phyloP scores from a whole-genome alignment of 2,888 invertebrate genomes.

The Liopterus haemorrhoidalis region DNA sequence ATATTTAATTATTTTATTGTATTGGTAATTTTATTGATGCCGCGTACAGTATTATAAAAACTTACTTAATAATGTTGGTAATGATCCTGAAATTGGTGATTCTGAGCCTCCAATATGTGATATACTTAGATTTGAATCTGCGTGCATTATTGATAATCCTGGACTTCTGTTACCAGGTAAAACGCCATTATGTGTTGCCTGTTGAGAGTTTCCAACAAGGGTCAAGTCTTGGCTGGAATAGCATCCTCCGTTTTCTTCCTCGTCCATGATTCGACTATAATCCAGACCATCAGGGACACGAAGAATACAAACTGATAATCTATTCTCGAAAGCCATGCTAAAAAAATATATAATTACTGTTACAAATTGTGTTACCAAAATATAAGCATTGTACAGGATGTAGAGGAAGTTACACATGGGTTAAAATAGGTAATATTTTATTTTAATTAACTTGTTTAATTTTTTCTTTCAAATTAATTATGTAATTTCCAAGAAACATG shows the following conservation, averaged over 20 bases:
- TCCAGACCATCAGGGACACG: conserved; percentile 82
- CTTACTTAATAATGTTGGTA: conserved; percentile 36
- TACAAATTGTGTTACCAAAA: not conserved
- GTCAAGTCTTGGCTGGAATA: conserved; percentile 43
- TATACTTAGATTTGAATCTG: conserved; percentile 66
- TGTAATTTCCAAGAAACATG: not conserved
- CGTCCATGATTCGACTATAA: conserved; percentile 49
- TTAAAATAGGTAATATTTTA: conserved; percentile 9
- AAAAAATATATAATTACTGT: conserved; percentile 30
- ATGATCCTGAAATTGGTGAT: conserved; percentile 28
- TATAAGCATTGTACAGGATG: not conserved
- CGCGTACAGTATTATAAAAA: conserved; percentile 1
- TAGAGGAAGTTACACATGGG: too few species aligned
- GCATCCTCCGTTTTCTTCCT: conserved; percentile 42
- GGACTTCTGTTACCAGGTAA: conserved; percentile 46
- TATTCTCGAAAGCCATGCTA: conserved; percentile 88
- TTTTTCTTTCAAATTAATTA: conserved; percentile 1
- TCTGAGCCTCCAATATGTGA: conserved; percentile 43
- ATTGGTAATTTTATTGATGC: not conserved
- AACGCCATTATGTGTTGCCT: conserved; percentile 29
- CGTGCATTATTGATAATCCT: conserved; percentile 55
- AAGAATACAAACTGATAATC: conserved; percentile 84
- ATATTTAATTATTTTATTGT: not conserved
- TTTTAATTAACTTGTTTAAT: not conserved
- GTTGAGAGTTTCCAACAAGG: conserved; percentile 40